Evolutionary conservation across 2,113 vertebrate species (phyloP).

Genomic region (Montifringilla adamsi): DNA sequence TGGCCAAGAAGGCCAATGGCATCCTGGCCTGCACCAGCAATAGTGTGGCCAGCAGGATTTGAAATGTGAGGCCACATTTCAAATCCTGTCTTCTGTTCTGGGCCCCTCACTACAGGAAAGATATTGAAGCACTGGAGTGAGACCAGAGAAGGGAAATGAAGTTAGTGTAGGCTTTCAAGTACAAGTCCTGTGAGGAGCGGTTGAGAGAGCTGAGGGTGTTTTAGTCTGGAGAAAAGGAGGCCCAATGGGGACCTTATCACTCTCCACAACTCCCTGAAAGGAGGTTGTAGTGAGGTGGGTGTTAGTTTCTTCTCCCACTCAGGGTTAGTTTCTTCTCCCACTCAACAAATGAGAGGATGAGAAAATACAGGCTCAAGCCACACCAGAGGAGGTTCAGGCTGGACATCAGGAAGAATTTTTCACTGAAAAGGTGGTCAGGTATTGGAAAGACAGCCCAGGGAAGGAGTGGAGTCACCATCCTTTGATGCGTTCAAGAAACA

Average conservation of each 20-base stretch:
- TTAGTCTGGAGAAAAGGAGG: not conserved
- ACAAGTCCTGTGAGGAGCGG: not conserved
- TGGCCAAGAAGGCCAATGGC: not conserved
- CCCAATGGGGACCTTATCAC: not conserved
- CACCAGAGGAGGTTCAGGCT: not conserved
- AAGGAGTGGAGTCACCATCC: not conserved
- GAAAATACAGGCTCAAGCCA: not conserved
- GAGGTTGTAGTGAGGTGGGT: not conserved
- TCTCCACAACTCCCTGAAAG: not conserved
- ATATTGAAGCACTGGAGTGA: not conserved
- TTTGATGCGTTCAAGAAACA: accelerated
- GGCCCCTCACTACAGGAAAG: not conserved
- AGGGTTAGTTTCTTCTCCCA: not conserved
- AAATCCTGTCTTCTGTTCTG: not conserved
- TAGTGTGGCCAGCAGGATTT: not conserved
- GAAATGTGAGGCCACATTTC: not conserved
- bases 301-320: too few species aligned
- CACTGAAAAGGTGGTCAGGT: not conserved
- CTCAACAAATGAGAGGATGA: not conserved
- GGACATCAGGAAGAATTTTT: not conserved
- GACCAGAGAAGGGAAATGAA: not conserved
- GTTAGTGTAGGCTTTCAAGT: not conserved
- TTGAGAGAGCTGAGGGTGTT: not conserved
- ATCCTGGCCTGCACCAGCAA: not conserved
- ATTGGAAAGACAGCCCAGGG: not conserved